Evolutionary conservation across 2,797 vertebrate species (phyloP).

Genomic region (Psittacula echo): DNA sequence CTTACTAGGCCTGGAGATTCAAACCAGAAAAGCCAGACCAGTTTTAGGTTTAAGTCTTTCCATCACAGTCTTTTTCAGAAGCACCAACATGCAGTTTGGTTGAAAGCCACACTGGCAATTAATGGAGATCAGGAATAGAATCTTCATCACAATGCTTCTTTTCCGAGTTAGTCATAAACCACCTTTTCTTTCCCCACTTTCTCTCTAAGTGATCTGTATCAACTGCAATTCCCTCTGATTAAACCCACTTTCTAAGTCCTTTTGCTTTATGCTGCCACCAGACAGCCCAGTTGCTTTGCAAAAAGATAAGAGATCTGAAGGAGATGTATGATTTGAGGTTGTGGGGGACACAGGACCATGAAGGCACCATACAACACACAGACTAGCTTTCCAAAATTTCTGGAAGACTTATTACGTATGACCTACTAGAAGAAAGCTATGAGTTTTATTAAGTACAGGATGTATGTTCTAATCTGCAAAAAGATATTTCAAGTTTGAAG

Average conservation of each 20-base stretch:
- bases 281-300: background rate
- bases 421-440: background rate
- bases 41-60: background rate
- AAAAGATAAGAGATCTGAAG: background rate
- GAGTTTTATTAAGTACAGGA: background rate
- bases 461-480: background rate
- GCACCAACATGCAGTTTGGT: background rate
- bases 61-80: background rate
- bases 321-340: rapidly evolving
- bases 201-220: background rate
- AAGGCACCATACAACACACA: background rate
- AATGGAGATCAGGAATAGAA: background rate
- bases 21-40: background rate
- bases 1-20: background rate
- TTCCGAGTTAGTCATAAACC: background rate
- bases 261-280: background rate
- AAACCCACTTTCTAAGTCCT: background rate
- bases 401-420: background rate
- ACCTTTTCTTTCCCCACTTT: background rate
- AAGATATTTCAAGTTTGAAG: background rate
- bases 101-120: background rate
- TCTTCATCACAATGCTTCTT: rapidly evolving
- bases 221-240: background rate
- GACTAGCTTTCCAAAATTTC: background rate
- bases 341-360: background rate